phyloP scores from a whole-genome alignment of 1,140 invertebrate genomes.

The Carcinoscorpius rotundicauda region DNA sequence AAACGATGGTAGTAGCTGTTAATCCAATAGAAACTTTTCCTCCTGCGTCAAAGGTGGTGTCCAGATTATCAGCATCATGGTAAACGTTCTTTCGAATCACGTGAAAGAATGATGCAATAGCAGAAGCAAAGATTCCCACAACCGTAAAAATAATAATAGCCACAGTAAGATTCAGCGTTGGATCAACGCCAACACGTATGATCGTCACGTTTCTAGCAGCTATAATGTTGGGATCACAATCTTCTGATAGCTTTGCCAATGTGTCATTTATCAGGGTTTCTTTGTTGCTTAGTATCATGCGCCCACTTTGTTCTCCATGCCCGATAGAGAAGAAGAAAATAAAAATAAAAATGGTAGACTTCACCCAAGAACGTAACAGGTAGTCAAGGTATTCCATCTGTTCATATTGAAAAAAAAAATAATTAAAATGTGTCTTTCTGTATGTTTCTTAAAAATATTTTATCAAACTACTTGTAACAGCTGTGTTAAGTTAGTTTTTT shows the following conservation, averaged over 20 bases:
- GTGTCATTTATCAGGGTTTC: too few species aligned
- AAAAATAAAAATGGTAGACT: too few species aligned
- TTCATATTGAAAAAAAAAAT: too few species aligned
- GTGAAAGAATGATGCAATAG: conserved; percentile 24
- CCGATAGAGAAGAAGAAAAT: too few species aligned
- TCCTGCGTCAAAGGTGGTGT: conserved; percentile 36
- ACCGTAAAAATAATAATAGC: conserved; percentile 25
- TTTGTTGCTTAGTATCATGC: too few species aligned
- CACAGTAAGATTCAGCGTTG: conserved; percentile 25
- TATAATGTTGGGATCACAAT: background rate
- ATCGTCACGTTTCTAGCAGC: background rate
- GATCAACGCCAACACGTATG: conserved; percentile 22
- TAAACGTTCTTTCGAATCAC: conserved; percentile 26
- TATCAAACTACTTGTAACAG: too few species aligned
- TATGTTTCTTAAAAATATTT: too few species aligned
- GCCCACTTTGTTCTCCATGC: too few species aligned
- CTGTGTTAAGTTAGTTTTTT: too few species aligned
- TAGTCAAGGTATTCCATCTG: too few species aligned
- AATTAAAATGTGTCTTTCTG: too few species aligned
- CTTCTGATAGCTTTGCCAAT: background rate
- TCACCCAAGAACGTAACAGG: too few species aligned
- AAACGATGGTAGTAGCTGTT: conserved; percentile 35
- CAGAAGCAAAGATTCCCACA: conserved; percentile 26
- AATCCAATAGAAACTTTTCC: conserved; percentile 34
- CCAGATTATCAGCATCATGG: conserved; percentile 31